Evolutionary conservation across 2,113 vertebrate genomes (phyloP), one percentile per base, ranked within the genome.

Genomic region (Reinhardtius hippoglossoides): DNA sequence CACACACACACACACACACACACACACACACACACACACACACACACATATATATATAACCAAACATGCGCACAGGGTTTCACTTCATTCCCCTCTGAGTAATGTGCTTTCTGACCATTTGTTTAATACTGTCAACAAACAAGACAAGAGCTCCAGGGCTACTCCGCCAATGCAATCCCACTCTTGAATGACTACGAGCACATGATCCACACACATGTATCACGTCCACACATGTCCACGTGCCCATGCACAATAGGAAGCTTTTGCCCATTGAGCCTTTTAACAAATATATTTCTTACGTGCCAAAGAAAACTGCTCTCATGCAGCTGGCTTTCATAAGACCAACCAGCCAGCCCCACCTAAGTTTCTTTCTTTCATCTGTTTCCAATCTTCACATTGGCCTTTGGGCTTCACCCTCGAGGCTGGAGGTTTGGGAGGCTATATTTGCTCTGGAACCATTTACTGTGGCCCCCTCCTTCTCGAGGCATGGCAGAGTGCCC

Each of bases 391-490:
- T 82, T 76, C 66, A 67, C 20, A 54, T 76, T 67, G 65, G 78
- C 87, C 90, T 81, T 37, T 26, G 31, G 88, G 90, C 84, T 71
- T 20, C 55, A 16, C 80, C 78, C 92, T 80, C 6, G 26, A 81
- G 91, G 91, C 83, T n/a, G 73, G 70, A 84, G 67, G 80, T 70
- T 92, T 90, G 79, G 85, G 89, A 91, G 80, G 73, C 82, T 87
- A 55, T 91, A 82, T 93, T 92, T 89, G 83, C 85, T 92, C 88
- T 91, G 91, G 87, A 92, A 89, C 76, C 84, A 85, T 88, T 90
- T 90, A 90, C 82, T 58, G 59, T 56, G 46, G 12, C 61, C 76
- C 82, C 80, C 88, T 85, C 76, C 81, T 83, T 68, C 87, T 95
- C 91, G 63, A 91, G 81, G 85, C 84, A 84, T 86, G 70, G 74